Conservation (phyloP, 2,797 vertebrate genomes). For the Pantherophis vulpinus region DNA sequence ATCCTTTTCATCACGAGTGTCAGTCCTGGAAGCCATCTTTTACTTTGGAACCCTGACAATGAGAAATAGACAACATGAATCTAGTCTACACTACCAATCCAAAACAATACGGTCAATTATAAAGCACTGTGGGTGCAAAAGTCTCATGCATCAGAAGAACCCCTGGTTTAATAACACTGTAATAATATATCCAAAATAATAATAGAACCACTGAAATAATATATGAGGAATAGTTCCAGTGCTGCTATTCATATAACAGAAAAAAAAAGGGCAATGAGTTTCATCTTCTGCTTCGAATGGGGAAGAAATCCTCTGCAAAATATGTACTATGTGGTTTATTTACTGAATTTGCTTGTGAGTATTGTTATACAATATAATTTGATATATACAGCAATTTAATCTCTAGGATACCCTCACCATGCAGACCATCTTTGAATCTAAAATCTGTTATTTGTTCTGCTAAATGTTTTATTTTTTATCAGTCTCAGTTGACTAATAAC, state of each 20-base stretch:
- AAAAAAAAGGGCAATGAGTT: background rate
- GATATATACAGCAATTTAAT: background rate
- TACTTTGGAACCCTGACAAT: no score
- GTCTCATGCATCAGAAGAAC: background rate
- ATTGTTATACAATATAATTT: background rate
- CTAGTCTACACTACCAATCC: background rate
- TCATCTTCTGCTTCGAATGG: background rate
- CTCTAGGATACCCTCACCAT: background rate
- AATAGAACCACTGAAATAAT: background rate
- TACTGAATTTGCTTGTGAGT: background rate
- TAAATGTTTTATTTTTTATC: background rate
- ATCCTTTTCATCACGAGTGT: background rate
- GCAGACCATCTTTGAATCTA: background rate
- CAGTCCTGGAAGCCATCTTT: no score
- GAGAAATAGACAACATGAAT: background rate
- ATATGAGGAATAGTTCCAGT: background rate
- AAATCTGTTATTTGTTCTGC: background rate
- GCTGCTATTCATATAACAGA: background rate
- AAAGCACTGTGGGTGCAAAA: background rate
- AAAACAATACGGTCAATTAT: background rate
- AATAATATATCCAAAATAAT: background rate
- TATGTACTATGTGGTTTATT: background rate
- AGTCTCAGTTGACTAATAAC: background rate
- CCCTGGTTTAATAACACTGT: background rate
- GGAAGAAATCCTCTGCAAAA: background rate